Evolutionary conservation across 23 tunicate species (phyloP), one percentile per base, ranked within the genome.

Genomic region (Phallusia fumigata): DNA sequence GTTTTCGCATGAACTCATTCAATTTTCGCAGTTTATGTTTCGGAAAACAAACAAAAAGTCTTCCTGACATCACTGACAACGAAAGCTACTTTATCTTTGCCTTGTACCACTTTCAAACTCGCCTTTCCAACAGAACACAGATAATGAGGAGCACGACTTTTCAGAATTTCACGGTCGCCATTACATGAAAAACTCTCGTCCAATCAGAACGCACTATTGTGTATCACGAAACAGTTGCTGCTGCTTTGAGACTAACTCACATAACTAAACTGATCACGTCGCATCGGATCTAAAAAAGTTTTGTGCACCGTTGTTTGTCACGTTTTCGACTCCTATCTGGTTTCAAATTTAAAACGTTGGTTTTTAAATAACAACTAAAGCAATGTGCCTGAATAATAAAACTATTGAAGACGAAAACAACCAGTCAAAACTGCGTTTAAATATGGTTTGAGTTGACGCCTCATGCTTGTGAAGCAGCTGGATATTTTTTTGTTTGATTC

Each of bases 221-320:
- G 13, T 58, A 58, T 58, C 69, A 58, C 69, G 69, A 58, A 58
- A 58, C 28, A 21, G 28, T 21, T 16, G 28, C 69, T 11, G 1
- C 69, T 58, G 69, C 69, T 58, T 58, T 13, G 69, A 58, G 69
- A 58, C 69, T 58, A 58, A 58, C 18, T 58, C 69, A 58, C 69
- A 58, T 58, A 16, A 58, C 69, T 13, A 58, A 58, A 1, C 26
- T 6, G 69, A 58, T 13, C 58, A 18, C n/a, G n/a, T n/a, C n/a
- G n/a, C n/a, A n/a, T n/a, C n/a, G n/a, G n/a, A n/a, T n/a, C n/a
- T n/a, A n/a, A n/a, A n/a, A n/a, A n/a, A n/a, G n/a, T n/a, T n/a
- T n/a, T n/a, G n/a, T n/a, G n/a, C n/a, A n/a, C n/a, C n/a, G 47
- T 3, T 40, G 47, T 40, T 40, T 5, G 47, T 40, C 47, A 40